Evolutionary conservation across 2,113 vertebrate genomes (phyloP), one percentile per base, ranked within the genome.

Genomic region (Felis catus): DNA sequence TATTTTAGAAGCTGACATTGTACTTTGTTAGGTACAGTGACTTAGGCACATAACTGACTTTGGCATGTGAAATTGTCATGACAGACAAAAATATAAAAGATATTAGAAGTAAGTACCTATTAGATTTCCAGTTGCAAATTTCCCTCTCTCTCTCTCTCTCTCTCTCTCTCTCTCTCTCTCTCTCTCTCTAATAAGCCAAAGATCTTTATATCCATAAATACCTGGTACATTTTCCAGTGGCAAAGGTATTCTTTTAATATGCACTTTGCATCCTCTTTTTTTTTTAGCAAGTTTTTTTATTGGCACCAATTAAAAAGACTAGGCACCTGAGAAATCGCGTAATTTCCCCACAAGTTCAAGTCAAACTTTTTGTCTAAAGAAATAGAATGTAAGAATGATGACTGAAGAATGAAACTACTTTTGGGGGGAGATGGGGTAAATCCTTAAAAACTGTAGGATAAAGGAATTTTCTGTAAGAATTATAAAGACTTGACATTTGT

Each of bases 1-100:
- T 76, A 55, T 68, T 96, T 94, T 97, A 87, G 85, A 96, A 79
- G 10, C 53, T 94, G 45, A 76, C 31, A 63, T 79, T 95, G 61
- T 96, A 87, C 74, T 33, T 90, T 53, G 25, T 94, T 87, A 70
- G 31, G 15, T 93, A 39, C 14, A 87, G 1, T 79, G 36, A 96
- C 16, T 91, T 66, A 31, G 36, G 53, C 79, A 80, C 76, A n/a
- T 66, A 27, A 63, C 89, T 92, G 61, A 83, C 45, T 89, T 71
- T 73, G 63, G 55, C 15, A 76, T 63, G 53, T 92, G 87, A 96
- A 94, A 87, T 92, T 23, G 23, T 82, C 13, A 29, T 88, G 48
- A 93, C 31, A 68, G 53, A 73, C 33, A 89, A 94, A 97, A 91
- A 63, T 15, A 83, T 84, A 48, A 89, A 94, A 95, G 12, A 78